These are phyloP conservation scores for Hydropsyche betteni DNA, from an alignment of 2,888 invertebrate genomes.

Conservation along the genomic window DNA sequence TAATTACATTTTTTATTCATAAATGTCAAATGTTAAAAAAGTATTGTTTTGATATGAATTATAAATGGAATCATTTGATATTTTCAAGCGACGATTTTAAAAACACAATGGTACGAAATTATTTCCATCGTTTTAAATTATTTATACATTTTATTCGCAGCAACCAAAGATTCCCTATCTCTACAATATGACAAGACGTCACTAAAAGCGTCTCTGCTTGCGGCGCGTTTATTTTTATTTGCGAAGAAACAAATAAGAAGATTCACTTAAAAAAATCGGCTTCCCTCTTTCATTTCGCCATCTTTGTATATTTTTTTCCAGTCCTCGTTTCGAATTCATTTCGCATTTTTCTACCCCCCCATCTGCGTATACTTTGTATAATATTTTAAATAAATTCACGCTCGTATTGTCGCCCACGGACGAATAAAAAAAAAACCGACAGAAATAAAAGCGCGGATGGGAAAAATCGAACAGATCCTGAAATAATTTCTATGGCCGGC, in stretches of 20 bases:
- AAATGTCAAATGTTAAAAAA: background rate
- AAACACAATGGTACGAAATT: background rate
- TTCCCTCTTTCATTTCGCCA: conserved; percentile 11
- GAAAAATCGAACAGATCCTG: background rate
- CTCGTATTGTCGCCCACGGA: conserved; percentile 24
- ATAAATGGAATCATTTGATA: background rate
- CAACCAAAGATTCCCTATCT: conserved; percentile 2
- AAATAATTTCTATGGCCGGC: conserved; percentile 23
- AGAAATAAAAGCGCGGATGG: conserved; percentile 20
- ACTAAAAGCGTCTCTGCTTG: conserved; percentile 41
- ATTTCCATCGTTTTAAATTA: background rate
- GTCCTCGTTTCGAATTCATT: conserved; percentile 24
- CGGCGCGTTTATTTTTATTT: conserved; percentile 48
- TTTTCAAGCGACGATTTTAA: background rate
- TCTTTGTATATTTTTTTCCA: conserved; percentile 24
- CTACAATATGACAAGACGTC: conserved; percentile 32
- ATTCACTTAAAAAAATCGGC: conserved; percentile 45
- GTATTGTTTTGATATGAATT: background rate
- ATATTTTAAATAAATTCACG: conserved; percentile 34
- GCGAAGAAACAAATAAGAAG: conserved; percentile 47
- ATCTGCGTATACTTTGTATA: too few relatives aligned
- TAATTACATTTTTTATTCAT: too few relatives aligned
- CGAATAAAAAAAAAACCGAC: conserved; percentile 10
- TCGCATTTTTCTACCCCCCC: conserved; percentile 7
- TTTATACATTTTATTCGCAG: too few relatives aligned